These are phyloP conservation scores for Emmelina monodactyla DNA, from an alignment of 2,888 invertebrate species.

Conservation along the genomic window DNA sequence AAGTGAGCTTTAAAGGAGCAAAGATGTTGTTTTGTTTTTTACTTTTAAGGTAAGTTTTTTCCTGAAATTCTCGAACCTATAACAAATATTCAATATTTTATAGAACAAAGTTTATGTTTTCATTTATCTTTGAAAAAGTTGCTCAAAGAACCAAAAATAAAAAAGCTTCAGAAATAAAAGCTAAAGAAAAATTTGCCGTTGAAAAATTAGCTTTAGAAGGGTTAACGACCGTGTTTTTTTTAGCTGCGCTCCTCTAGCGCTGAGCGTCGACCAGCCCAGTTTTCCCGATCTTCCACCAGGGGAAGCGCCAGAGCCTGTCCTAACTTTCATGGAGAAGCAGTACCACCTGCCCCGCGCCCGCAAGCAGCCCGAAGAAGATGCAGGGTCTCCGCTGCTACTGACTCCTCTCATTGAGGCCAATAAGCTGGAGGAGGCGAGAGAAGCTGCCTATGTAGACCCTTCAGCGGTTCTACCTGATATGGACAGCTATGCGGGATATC, in stretches of 20 bases:
- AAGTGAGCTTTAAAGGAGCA: background rate
- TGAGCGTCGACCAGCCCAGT: conserved; percentile 21
- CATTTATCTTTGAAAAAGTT: no score
- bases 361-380: conserved; percentile 17
- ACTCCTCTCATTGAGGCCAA: conserved; percentile 63
- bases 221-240: no score
- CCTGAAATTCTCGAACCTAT: no score
- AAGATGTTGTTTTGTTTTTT: no score
- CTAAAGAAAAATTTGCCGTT: no score
- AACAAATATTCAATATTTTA: no score
- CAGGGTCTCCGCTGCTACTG: conserved; percentile 62
- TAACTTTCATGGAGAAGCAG: conserved; percentile 46
- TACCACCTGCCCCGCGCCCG: conserved; percentile 33
- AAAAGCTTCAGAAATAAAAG: no score
- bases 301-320: conserved; percentile 52
- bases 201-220: no score
- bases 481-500: conserved; percentile 56
- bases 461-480: conserved; percentile 46
- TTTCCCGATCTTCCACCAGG: conserved; percentile 48
- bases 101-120: no score
- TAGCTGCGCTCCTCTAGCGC: conserved; percentile 30
- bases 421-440: conserved; percentile 53
- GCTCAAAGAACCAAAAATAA: no score
- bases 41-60: no score
- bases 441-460: conserved; percentile 45